phyloP scores from a whole-genome alignment of 53 echinoderm and acorn worm species.

The Patiria pectinifera region DNA sequence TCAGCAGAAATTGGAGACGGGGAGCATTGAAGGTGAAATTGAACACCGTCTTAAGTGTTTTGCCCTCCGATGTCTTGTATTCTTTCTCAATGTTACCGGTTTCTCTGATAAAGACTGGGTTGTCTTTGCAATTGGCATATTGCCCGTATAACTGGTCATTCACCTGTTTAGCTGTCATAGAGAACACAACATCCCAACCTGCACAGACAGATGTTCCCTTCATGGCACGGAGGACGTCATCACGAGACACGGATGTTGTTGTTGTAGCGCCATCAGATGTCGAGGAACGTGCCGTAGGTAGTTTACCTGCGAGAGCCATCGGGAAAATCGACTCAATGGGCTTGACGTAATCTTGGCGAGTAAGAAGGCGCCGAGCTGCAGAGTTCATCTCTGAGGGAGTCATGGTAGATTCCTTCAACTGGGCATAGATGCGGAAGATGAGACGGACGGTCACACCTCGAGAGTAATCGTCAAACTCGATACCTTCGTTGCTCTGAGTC shows the following conservation, averaged over 20 bases:
- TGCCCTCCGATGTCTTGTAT: neutral
- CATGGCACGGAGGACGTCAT: slow-evolving; percentile 31
- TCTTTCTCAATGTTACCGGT: neutral
- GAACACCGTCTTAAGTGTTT: slow-evolving; percentile 3
- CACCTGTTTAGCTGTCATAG: slow-evolving; percentile 43
- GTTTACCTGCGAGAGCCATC: neutral
- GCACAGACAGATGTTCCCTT: slow-evolving; percentile 39
- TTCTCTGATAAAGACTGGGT: neutral
- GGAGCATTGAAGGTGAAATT: slow-evolving; percentile 37
- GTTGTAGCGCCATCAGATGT: too few relatives aligned
- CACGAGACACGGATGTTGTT: neutral
- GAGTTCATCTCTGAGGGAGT: neutral
- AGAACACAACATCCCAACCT: slow-evolving; percentile 53
- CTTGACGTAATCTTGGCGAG: neutral
- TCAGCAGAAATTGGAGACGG: slow-evolving; percentile 30
- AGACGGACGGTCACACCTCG: slow-evolving; percentile 50
- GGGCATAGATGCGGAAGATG: slow-evolving; percentile 48
- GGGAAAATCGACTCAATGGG: neutral
- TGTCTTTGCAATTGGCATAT: neutral
- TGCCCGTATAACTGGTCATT: slow-evolving; percentile 30
- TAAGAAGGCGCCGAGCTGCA: neutral
- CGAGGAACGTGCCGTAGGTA: too few relatives aligned
- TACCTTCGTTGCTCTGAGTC: slow-evolving; percentile 28
- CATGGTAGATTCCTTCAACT: slow-evolving; percentile 7
- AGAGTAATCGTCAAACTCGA: slow-evolving; percentile 36